A percentile compares a stretch with the other conserved stretches of the same genome.
phyloP scores from a whole-genome alignment of 2,113 vertebrate species.

The Prinia subflava region DNA sequence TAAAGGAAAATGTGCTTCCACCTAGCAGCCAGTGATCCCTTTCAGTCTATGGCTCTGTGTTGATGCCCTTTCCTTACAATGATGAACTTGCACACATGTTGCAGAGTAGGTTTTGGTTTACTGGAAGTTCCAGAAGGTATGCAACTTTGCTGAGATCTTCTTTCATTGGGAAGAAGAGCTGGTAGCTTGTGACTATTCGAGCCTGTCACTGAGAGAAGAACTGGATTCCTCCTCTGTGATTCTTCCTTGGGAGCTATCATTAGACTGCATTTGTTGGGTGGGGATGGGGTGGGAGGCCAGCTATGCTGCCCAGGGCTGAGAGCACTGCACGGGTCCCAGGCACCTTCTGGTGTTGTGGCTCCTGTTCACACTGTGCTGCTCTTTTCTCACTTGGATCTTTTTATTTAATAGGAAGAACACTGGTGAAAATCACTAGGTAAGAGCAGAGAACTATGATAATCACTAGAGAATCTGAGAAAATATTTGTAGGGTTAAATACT shows the following conservation, averaged over 20 bases:
- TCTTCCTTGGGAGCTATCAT: background rate
- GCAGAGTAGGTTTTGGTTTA: background rate
- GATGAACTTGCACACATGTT: background rate
- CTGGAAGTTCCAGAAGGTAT: background rate
- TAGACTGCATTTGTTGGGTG: background rate
- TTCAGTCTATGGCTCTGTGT: background rate
- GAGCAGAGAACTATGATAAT: background rate
- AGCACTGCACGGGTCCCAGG: background rate
- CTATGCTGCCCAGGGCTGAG: background rate
- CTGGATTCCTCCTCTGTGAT: background rate
- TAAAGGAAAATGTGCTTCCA: background rate
- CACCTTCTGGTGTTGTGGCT: background rate
- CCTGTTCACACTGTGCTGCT: background rate
- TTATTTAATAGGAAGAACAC: background rate
- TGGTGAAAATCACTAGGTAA: background rate
- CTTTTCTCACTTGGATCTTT: background rate
- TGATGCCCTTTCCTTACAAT: background rate
- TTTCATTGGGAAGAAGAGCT: background rate
- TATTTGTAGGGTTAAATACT: background rate
- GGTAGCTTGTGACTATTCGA: background rate
- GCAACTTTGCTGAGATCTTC: background rate
- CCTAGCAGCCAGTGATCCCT: background rate
- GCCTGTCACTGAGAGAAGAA: background rate
- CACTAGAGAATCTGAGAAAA: background rate
- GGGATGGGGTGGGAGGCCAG: background rate